A percentile compares a stretch with the other conserved stretches of the same genome.
Evolutionary conservation across 2,797 vertebrate genomes (phyloP).

Genomic region (Leptatherina wallacei): DNA sequence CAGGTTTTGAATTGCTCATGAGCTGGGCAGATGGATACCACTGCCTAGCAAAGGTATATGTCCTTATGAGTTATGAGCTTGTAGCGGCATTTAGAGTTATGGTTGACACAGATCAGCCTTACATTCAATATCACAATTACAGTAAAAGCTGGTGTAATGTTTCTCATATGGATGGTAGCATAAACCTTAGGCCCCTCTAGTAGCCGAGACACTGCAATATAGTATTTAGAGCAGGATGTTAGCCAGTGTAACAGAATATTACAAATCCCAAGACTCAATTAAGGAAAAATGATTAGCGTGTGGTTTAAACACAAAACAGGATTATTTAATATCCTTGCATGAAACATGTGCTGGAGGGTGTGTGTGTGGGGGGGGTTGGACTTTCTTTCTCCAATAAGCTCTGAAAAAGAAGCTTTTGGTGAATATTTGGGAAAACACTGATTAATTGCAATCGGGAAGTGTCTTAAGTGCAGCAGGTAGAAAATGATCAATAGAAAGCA

Average conservation of each 20-base stretch:
- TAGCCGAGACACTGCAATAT: constrained; percentile 34
- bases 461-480: background rate
- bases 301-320: background rate
- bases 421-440: no score
- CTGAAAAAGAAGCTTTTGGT: background rate
- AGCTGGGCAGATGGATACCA: constrained; percentile 64
- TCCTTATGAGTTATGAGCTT: constrained; percentile 76
- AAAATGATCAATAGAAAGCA: background rate
- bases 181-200: constrained; percentile 60
- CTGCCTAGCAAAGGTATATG: constrained; percentile 70
- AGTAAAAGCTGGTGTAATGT: constrained; percentile 84
- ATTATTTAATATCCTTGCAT: background rate
- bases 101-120: constrained; percentile 80
- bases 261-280: constrained; percentile 35
- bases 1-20: constrained; percentile 69
- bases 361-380: background rate
- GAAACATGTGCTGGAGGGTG: background rate
- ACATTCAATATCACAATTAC: constrained; percentile 85
- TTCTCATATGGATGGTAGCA: constrained; percentile 65
- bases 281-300: constrained; percentile 13
- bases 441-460: background rate
- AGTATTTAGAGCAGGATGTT: constrained; percentile 35
- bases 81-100: constrained; percentile 78
- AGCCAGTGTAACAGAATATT: constrained; percentile 37
- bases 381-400: background rate